phyloP scores from a whole-genome alignment of 2,113 vertebrate genomes.

The Penelope pileata region DNA sequence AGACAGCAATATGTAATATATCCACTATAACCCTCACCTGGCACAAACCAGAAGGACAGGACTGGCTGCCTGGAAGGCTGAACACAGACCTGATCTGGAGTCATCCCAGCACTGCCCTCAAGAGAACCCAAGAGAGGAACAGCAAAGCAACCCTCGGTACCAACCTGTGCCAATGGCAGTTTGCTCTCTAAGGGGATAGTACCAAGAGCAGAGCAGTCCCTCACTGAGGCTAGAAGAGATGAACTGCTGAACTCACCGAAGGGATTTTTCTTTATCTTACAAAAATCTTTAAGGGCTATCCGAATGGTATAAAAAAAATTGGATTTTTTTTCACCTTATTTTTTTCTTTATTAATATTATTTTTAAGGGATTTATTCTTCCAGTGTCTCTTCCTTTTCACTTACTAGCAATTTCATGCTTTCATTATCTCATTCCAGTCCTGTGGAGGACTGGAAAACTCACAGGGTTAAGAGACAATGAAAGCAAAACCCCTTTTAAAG shows the following conservation, averaged over 20 bases:
- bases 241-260: not conserved
- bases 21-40: not conserved
- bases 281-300: not conserved
- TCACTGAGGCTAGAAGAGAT: not conserved
- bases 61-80: not conserved
- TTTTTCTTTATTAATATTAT: not conserved
- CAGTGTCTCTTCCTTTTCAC: not conserved
- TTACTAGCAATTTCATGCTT: not conserved
- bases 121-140: not conserved
- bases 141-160: not conserved
- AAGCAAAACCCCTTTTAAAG: not conserved
- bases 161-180: not conserved
- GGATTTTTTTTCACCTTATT: not conserved
- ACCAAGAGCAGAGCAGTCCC: fast-evolving
- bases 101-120: not conserved
- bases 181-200: not conserved
- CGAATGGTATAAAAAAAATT: not conserved
- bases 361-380: not conserved
- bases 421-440: not conserved
- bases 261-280: not conserved
- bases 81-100: not conserved
- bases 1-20: not conserved
- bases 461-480: not conserved
- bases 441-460: not conserved
- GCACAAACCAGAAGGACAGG: not conserved